Percentiles rank a stretch among this genome's conserved stretches.
Conservation (phyloP, 35 echinoderm and acorn worm genomes). For the Ptychodera flava region DNA sequence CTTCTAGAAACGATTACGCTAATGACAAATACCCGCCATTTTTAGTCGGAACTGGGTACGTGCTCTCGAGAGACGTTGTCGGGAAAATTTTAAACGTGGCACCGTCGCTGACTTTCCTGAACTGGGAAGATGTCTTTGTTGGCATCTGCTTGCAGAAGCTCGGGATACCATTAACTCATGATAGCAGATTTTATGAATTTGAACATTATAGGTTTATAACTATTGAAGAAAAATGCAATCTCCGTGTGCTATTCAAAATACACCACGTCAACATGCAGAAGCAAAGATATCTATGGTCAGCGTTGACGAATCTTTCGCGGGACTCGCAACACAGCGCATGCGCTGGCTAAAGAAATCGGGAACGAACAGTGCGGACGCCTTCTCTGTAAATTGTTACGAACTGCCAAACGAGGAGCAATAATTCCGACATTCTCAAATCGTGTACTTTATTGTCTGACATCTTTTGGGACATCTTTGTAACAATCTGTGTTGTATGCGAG, state of each 20-base stretch:
- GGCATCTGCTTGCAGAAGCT: background rate
- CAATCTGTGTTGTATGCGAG: too few relatives aligned
- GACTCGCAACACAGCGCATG: too few relatives aligned
- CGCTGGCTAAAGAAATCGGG: too few relatives aligned
- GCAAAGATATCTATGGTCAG: background rate
- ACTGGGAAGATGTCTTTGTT: conserved; percentile 48
- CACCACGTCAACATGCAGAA: background rate
- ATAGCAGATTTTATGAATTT: background rate
- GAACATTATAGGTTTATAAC: background rate
- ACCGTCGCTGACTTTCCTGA: conserved; percentile 12
- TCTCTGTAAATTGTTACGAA: too few relatives aligned
- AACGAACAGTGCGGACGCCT: too few relatives aligned
- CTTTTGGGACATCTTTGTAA: too few relatives aligned
- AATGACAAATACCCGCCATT: conserved; percentile 18
- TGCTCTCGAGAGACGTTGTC: conserved; percentile 42
- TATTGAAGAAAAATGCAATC: background rate
- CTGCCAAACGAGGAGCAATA: too few relatives aligned
- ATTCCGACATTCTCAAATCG: too few relatives aligned
- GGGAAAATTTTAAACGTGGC: conserved; percentile 7
- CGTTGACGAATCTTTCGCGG: too few relatives aligned
- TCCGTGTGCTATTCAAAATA: background rate
- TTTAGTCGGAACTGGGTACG: conserved; percentile 32
- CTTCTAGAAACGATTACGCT: conserved; percentile 23
- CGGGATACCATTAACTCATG: background rate
- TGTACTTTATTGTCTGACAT: too few relatives aligned